phyloP scores from a whole-genome alignment of 2,113 vertebrate genomes.

The Nipponia nippon region DNA sequence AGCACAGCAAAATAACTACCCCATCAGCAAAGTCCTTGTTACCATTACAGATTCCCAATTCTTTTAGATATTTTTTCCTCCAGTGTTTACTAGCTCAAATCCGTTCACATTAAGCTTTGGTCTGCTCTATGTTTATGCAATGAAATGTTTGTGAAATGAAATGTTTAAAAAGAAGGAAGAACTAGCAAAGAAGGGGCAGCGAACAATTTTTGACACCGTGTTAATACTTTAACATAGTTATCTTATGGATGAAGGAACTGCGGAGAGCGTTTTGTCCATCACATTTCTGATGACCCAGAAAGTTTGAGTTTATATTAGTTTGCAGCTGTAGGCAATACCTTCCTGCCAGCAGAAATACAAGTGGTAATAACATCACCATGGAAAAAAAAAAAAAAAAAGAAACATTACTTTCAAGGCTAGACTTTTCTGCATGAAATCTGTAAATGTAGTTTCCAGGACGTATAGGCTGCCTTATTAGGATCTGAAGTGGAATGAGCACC shows the following conservation, averaged over 20 bases:
- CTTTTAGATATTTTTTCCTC: neutral
- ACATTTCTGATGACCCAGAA: constrained; percentile 20
- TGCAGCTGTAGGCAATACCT: constrained; percentile 29
- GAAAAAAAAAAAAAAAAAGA: neutral
- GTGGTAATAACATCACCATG: constrained; percentile 25
- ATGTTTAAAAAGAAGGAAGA: neutral
- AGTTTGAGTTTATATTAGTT: constrained; percentile 3
- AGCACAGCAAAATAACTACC: neutral
- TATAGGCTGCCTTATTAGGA: neutral
- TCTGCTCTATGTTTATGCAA: neutral
- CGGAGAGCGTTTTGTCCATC: neutral
- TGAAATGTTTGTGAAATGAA: neutral
- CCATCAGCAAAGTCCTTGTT: neutral
- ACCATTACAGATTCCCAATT: neutral
- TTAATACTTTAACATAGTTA: neutral
- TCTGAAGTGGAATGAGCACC: neutral
- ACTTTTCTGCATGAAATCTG: neutral
- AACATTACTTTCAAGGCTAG: neutral
- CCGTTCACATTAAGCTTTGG: neutral
- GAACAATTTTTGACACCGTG: neutral
- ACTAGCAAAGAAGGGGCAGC: neutral
- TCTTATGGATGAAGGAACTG: neutral
- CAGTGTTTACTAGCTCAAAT: neutral
- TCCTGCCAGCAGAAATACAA: constrained; percentile 35
- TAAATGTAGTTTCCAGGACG: constrained; percentile 17